A percentile compares a stretch with the other conserved stretches of the same genome.
Evolutionary conservation across 30 jellyfish, hydroid and myxozoan genomes (phyloP).

Genomic region (Hydractinia symbiolongicarpus): DNA sequence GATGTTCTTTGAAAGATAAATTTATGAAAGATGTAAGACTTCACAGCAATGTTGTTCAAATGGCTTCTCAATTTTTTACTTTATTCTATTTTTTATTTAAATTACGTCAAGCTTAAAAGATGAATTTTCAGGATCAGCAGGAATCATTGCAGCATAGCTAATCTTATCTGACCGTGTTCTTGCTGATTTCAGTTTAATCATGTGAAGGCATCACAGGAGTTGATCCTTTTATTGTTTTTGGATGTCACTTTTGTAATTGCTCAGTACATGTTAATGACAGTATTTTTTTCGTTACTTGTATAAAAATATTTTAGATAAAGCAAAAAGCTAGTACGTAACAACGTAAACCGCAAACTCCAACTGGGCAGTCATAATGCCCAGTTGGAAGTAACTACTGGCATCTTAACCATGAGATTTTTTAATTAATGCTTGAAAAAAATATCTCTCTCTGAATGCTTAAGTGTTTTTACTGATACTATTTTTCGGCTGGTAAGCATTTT

Average conservation of each 20-base stretch:
- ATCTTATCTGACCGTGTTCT: not conserved
- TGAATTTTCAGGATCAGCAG: constrained; percentile 14
- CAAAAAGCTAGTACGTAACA: not conserved
- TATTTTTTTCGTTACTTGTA: constrained; percentile 21
- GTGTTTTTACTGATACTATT: constrained; percentile 26
- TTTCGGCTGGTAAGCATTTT: constrained; percentile 23
- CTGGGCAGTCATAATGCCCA: constrained; percentile 36
- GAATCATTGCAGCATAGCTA: not conserved
- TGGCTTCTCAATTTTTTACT: not conserved
- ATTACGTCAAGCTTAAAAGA: constrained; percentile 4
- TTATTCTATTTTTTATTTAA: not conserved
- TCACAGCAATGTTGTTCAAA: constrained; percentile 15
- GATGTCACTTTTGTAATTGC: constrained; percentile 25
- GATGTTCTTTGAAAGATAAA: not conserved
- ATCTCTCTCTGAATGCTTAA: not conserved
- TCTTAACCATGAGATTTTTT: constrained; percentile 31
- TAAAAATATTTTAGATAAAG: constrained; percentile 12
- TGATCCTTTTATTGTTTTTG: constrained; percentile 29
- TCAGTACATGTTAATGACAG: constrained; percentile 23
- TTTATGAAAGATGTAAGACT: not conserved
- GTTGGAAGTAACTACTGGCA: constrained; percentile 10
- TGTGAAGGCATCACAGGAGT: constrained; percentile 32
- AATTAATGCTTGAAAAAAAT: constrained; percentile 21
- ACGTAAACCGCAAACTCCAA: constrained; percentile 16
- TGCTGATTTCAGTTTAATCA: constrained; percentile 34